phyloP scores from a whole-genome alignment of 1,140 invertebrate genomes.

The Drosophila pandora region DNA sequence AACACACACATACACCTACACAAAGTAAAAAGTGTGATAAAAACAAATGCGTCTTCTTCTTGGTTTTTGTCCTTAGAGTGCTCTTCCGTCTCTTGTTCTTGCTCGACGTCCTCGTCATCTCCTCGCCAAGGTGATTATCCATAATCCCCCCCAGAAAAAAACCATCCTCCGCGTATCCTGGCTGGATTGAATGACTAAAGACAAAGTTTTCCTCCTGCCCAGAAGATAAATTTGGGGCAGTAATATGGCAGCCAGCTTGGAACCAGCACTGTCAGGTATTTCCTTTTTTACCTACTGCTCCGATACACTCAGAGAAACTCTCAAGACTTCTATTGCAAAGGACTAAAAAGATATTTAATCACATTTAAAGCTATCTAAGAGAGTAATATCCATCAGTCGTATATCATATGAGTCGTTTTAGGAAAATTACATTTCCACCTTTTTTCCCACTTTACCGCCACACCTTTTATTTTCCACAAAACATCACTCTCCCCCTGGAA shows the following conservation, averaged over 20 bases:
- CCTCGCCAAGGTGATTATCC: conserved; percentile 73
- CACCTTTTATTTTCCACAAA: not conserved
- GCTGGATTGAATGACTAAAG: conserved; percentile 64
- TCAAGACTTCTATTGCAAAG: not conserved
- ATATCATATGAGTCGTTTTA: not conserved
- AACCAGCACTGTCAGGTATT: conserved; percentile 12
- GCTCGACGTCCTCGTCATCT: conserved; percentile 17
- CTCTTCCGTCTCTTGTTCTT: conserved; percentile 6
- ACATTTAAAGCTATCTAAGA: not conserved
- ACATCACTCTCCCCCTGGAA: not conserved
- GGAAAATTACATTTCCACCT: not conserved
- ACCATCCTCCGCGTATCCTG: conserved; percentile 10
- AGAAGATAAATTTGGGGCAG: conserved; percentile 46
- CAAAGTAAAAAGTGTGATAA: conserved; percentile 72
- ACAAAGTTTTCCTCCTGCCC: conserved; percentile 71
- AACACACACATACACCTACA: not conserved
- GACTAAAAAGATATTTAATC: not conserved
- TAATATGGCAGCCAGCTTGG: conserved; percentile 1
- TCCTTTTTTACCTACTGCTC: not conserved
- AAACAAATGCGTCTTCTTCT: conserved; percentile 50
- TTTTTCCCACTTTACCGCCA: not conserved
- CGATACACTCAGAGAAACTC: not conserved
- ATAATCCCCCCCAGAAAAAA: conserved; percentile 55
- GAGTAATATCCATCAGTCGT: not conserved
- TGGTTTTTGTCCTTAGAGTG: not conserved